Evolutionary conservation across 2,113 vertebrate species (phyloP).

Genomic region (Dicrurus megarhynchus): DNA sequence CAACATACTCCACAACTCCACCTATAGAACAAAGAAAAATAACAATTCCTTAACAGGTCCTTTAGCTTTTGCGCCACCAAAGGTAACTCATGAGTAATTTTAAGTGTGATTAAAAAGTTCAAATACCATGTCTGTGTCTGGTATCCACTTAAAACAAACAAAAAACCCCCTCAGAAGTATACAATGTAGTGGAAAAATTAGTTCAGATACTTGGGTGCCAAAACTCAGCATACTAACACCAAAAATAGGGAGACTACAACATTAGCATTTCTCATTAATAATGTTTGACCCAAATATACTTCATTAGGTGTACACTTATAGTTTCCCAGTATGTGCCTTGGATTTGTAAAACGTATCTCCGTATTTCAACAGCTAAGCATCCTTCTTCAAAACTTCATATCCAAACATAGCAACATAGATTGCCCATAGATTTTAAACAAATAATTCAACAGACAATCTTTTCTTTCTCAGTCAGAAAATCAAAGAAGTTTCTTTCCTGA

Average conservation of each 20-base stretch:
- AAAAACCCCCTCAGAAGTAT: neutral
- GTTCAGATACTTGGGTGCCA: neutral
- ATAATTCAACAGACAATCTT: neutral
- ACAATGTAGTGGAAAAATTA: neutral
- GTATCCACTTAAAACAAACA: neutral
- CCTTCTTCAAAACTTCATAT: neutral
- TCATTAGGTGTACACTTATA: accelerated
- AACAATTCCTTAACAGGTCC: neutral
- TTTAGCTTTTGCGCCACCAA: neutral
- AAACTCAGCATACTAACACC: neutral
- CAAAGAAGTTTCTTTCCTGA: neutral
- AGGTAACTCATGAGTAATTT: neutral
- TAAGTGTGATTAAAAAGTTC: neutral
- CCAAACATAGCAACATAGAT: neutral
- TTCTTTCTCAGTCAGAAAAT: neutral
- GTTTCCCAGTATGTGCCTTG: neutral
- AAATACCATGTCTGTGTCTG: neutral
- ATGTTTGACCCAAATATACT: neutral
- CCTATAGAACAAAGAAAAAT: neutral
- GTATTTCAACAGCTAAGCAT: neutral
- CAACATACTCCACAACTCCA: neutral
- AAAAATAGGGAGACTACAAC: neutral
- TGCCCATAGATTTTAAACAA: neutral
- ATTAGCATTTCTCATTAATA: neutral
- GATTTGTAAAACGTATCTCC: neutral